phyloP scores from a whole-genome alignment of 2,888 invertebrate species.

The Dusona sp. region DNA sequence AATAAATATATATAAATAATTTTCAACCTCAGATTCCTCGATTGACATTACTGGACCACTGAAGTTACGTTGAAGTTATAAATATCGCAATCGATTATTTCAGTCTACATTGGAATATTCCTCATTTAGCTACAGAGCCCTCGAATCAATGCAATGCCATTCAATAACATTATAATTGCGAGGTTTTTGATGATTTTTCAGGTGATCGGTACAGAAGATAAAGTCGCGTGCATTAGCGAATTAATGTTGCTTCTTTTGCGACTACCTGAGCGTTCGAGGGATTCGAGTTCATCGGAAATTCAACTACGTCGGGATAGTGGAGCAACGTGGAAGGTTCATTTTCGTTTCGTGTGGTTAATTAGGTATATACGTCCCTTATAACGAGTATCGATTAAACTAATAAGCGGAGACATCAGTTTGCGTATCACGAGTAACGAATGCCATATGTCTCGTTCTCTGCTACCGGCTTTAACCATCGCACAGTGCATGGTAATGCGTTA shows the following conservation, averaged over 20 bases:
- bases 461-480: conserved; percentile 75
- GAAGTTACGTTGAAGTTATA: background rate
- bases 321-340: conserved; percentile 72
- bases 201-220: conserved; percentile 58
- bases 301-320: conserved; percentile 30
- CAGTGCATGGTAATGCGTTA: conserved; percentile 52
- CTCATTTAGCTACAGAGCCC: conserved; percentile 3
- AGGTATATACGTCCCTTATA: conserved; percentile 79
- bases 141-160: conserved; percentile 26
- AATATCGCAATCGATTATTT: conserved; percentile 2
- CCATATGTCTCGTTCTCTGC: conserved; percentile 78
- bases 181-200: conserved; percentile 56
- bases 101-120: background rate
- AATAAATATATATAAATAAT: background rate
- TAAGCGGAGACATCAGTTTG: conserved; percentile 80
- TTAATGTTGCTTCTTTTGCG: conserved; percentile 61
- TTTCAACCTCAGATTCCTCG: background rate
- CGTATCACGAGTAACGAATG: conserved; percentile 79
- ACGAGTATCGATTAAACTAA: conserved; percentile 82
- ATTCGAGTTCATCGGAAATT: conserved; percentile 51
- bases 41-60: conserved; percentile 5
- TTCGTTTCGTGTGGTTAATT: conserved; percentile 79
- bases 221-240: conserved; percentile 63
- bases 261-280: conserved; percentile 38
- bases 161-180: conserved; percentile 64